phyloP scores from a whole-genome alignment of 2,888 invertebrate species.

The Drosophila imparisetae region DNA sequence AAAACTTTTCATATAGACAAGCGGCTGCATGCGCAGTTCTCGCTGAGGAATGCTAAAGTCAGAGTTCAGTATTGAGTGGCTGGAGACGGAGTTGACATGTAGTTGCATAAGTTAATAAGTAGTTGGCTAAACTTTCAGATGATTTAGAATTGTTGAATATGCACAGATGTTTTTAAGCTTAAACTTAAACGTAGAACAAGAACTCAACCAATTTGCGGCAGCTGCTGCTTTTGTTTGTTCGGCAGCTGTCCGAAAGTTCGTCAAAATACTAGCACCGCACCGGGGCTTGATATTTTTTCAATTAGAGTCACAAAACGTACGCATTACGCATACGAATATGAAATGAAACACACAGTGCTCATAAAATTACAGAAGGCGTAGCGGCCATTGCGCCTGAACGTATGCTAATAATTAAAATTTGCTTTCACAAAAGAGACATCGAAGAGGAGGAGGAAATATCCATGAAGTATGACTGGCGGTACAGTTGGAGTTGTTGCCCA shows the following conservation, averaged over 20 bases:
- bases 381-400: slow-evolving; percentile 18
- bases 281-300: slow-evolving; percentile 69
- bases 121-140: slow-evolving; percentile 7
- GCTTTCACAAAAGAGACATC: slow-evolving; percentile 31
- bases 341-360: slow-evolving; percentile 60
- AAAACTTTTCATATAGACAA: slow-evolving; percentile 66
- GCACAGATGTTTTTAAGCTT: not conserved
- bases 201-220: slow-evolving; percentile 33
- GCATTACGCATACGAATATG: slow-evolving; percentile 72
- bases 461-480: slow-evolving; percentile 59
- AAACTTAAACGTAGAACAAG: not conserved
- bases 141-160: slow-evolving; percentile 14
- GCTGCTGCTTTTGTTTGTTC: slow-evolving; percentile 48
- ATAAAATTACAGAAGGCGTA: slow-evolving; percentile 65
- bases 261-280: slow-evolving; percentile 44
- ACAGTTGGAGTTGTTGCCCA: slow-evolving; percentile 30
- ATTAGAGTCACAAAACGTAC: slow-evolving; percentile 66
- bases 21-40: not conserved
- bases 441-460: slow-evolving; percentile 18
- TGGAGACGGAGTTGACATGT: slow-evolving; percentile 9
- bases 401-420: slow-evolving; percentile 77
- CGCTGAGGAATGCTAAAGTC: slow-evolving; percentile 32
- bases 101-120: slow-evolving; percentile 21
- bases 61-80: slow-evolving; percentile 22
- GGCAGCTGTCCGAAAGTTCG: slow-evolving; percentile 29